Evolutionary conservation across 2,113 vertebrate genomes (phyloP), one percentile per base, ranked within the genome.

Genomic region (Ptychochromis oligacanthus): DNA sequence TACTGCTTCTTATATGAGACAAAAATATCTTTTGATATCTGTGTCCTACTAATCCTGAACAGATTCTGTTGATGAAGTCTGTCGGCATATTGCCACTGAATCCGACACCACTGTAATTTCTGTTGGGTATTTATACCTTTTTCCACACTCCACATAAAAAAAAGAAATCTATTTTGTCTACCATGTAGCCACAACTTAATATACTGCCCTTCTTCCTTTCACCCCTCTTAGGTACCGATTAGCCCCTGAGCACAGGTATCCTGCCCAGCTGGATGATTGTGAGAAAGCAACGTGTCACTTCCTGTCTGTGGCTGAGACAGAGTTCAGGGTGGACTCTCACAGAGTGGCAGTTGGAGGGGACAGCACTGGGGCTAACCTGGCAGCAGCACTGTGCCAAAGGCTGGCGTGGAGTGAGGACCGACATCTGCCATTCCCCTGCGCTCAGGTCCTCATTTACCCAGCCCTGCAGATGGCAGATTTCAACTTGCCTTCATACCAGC

Each of bases 381-480:
- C 96, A 20, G 91, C 94, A 1, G 77, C 91, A 0, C 56, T 97
- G 1, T 97, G 96, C 93, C 97, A 97, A 83, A 88, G 89, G 67
- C 86, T 97, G 54, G 65, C 91, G 22, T 83, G 81, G 12, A 86
- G 62, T 11, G 46, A 90, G 40, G 91, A 94, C 18, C 58, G 91
- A 88, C 86, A 95, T 89, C 93, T 97, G 52, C 94, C 95, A 7
- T 93, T 54, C 12, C 95, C 96, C 12, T 94, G 95, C 0, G 97
- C 97, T 59, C 97, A 97, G 93, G 77, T 97, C 89, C 93, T 99
- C 34, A 92, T 99, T 92, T 97, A 97, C 56, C 94, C 97, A 0
- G 1, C 2, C 0, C 91, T 97, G 22, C 97, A 98, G 86, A 93
- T 84, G 6, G 55, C 97, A 49, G 94, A 97, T 83, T 97, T 98